Base-by-base conservation (phyloP, 2,113 vertebrate species). In the Odobenus rosmarus region DNA sequence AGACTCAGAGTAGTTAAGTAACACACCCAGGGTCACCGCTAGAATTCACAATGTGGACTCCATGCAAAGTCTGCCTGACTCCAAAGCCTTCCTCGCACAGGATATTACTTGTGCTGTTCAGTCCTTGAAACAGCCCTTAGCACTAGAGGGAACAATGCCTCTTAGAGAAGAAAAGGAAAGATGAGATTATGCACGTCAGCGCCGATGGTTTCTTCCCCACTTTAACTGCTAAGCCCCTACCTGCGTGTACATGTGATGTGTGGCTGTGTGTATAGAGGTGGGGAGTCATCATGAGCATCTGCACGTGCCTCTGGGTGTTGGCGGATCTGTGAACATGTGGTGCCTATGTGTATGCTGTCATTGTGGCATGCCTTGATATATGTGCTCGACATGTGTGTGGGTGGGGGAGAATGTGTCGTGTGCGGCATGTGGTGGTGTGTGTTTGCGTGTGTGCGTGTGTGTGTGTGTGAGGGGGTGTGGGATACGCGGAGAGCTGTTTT, bases 261-360 rank as follows among this genome's bases (percentile, higher is more conserved):
- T 0, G 42, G 26, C n/a, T 31, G 12, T 76, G 84, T 74, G 21
- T 3, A 15, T 2, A 12, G 11, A 49, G 62, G 15, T 1, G 2
- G n/a, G n/a, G 76, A 49, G 72, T 39, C 39, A 15, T 14, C 28
- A 0, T 0, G 11, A 18, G 4, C 4, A 5, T 72, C n/a, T 82
- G 61, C 31, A 12, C 18, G 5, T 31, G 64, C 13, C 57, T 82
- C 74, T 81, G 42, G n/a, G 33, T 51, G 15, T 62, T 16, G 74
- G 53, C 24, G 19, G 71, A 16, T 33, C 89, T 23, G 8, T 57
- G 59, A 69, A 39, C 7, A 0, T 26, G 19, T 4, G 53, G 28
- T 16, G n/a, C 4, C 5, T 67, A 11, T 33, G 36, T 46, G 59
- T 39, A 39, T 55, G 64, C 46, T 82, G 46, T 62, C n/a, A 31